phyloP scores from a whole-genome alignment of 2,113 vertebrate species.

The Tenrec ecaudatus region DNA sequence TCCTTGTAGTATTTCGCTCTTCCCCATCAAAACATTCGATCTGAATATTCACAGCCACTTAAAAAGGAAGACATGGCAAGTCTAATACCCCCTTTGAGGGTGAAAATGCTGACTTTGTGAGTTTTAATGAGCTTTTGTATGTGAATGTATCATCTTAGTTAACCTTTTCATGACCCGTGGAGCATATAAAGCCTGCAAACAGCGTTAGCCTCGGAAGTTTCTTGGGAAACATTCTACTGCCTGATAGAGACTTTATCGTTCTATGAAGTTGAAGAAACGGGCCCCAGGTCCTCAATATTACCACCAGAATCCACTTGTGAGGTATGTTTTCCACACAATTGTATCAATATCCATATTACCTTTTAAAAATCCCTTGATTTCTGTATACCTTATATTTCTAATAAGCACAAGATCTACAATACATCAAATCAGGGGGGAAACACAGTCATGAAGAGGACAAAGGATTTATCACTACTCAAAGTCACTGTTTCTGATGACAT shows the following conservation, averaged over 20 bases:
- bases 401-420: neutral
- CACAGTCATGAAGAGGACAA: neutral
- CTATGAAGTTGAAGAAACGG: neutral
- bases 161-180: neutral
- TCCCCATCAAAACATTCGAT: neutral
- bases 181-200: neutral
- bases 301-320: neutral
- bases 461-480: neutral
- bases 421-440: neutral
- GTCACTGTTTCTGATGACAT: neutral
- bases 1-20: neutral
- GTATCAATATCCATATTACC: neutral
- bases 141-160: conserved; percentile 12
- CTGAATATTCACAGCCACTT: neutral
- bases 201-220: neutral
- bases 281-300: neutral
- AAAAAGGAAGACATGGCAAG: neutral
- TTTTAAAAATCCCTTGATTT: neutral
- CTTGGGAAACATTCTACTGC: neutral
- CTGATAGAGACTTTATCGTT: neutral
- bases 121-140: neutral
- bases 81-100: neutral
- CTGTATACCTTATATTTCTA: neutral
- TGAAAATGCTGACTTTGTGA: neutral
- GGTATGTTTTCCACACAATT: neutral